Conservation (phyloP, 1,140 invertebrate genomes). For the Drosophila bifasciata region DNA sequence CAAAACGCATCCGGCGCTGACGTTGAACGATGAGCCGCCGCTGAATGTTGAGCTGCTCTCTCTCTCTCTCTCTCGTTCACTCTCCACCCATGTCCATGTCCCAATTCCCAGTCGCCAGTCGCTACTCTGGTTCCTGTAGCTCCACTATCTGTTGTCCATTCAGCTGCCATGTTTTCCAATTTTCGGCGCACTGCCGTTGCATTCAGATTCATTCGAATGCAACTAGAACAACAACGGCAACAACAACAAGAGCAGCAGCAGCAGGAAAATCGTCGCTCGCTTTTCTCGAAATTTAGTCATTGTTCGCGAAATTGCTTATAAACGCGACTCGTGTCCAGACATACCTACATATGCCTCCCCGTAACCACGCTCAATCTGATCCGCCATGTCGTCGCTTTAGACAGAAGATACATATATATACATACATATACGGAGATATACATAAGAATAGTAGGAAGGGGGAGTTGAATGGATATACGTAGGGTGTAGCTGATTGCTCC, state of each 20-base stretch:
- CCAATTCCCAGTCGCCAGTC: not conserved
- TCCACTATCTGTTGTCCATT: constrained; percentile 45
- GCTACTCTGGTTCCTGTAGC: not conserved
- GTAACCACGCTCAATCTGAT: constrained; percentile 58
- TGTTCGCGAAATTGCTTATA: constrained; percentile 80
- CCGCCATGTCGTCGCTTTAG: constrained; percentile 59
- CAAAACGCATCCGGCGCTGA: constrained; percentile 68
- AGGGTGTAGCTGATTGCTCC: constrained; percentile 38
- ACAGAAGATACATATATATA: too few species aligned
- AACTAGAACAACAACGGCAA: constrained; percentile 10
- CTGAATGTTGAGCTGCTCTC: constrained; percentile 27
- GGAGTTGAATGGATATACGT: not conserved
- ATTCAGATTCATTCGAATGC: constrained; percentile 62
- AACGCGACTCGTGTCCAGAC: constrained; percentile 30
- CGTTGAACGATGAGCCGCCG: constrained; percentile 70
- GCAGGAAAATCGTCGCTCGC: constrained; percentile 6
- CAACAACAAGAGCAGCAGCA: constrained; percentile 13
- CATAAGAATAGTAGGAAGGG: not conserved
- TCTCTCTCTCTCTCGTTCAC: constrained; percentile 4
- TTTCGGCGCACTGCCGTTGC: constrained; percentile 67
- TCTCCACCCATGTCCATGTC: constrained; percentile 12
- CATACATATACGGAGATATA: constrained; percentile 2
- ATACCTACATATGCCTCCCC: not conserved
- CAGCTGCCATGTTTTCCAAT: constrained; percentile 76
- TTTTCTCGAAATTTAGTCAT: constrained; percentile 76